phyloP scores from a whole-genome alignment of 92 coral and sea anemone genomes.

The Zoanthus sansibaricus region DNA sequence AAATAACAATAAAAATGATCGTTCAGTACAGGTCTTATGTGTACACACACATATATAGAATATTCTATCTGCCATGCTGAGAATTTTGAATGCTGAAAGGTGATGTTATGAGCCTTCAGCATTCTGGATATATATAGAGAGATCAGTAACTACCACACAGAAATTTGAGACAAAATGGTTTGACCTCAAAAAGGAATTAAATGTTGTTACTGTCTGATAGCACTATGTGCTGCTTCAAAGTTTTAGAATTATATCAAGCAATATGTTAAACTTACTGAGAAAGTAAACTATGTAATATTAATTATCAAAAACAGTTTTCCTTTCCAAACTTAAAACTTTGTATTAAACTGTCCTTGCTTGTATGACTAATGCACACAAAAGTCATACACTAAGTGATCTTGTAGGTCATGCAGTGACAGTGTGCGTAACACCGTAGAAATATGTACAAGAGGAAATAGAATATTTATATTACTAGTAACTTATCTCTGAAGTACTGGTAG shows the following conservation, averaged over 20 bases:
- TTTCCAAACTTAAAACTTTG: background rate
- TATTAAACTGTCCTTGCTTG: background rate
- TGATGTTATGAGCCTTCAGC: slow-evolving; percentile 1
- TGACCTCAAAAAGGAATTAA: background rate
- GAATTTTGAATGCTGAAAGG: slow-evolving; percentile 15
- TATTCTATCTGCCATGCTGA: slow-evolving; percentile 12
- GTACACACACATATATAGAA: background rate
- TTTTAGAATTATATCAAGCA: background rate
- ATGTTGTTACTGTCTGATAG: background rate
- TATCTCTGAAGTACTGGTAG: background rate
- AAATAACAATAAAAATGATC: background rate
- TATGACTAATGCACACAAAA: background rate
- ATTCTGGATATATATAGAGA: background rate
- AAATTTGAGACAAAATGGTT: slow-evolving; percentile 18
- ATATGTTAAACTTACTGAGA: background rate
- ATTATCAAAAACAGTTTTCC: background rate
- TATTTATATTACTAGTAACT: background rate
- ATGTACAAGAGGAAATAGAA: background rate
- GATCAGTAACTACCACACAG: background rate
- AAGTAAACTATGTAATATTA: background rate
- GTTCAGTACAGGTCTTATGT: background rate
- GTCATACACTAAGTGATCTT: too few relatives aligned
- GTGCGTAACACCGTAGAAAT: background rate
- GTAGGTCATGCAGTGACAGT: too few relatives aligned
- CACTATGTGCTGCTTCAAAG: background rate